Evolutionary conservation across 1,140 invertebrate species (phyloP).

Genomic region (Eriocheir sinensis): DNA sequence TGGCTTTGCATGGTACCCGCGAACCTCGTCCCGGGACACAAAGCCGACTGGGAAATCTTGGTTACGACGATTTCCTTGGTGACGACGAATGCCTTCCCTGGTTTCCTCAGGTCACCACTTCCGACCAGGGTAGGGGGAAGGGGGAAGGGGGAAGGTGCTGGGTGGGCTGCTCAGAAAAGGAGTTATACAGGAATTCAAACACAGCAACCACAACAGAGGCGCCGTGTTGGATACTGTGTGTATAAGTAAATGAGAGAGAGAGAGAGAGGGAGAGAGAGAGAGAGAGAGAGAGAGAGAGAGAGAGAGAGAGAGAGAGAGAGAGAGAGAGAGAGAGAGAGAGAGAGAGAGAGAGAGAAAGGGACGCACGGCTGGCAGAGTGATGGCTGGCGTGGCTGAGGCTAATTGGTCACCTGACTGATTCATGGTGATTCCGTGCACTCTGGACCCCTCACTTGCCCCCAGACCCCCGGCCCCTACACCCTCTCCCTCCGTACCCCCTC

Average conservation of each 20-base stretch:
- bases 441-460: neutral
- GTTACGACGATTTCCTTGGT: no score
- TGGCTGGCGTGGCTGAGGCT: conserved; percentile 40
- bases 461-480: neutral
- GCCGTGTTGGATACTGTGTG: no score
- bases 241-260: neutral
- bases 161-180: no score
- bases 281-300: conserved; percentile 43
- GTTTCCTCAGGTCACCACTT: no score
- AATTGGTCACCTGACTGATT: conserved; percentile 69
- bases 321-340: conserved; percentile 27
- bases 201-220: no score
- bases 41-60: no score
- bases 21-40: no score
- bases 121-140: no score
- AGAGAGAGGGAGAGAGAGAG: conserved; percentile 47
- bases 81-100: no score
- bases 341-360: neutral
- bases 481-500: neutral
- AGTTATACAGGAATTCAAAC: no score
- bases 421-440: conserved; percentile 50
- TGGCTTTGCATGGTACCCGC: no score
- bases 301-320: conserved; percentile 50
- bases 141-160: no score
- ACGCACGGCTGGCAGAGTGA: conserved; percentile 52